Percentiles rank a stretch among this genome's conserved stretches.
phyloP scores from a whole-genome alignment of 1,140 invertebrate species.

The Drosophila grimshawi region DNA sequence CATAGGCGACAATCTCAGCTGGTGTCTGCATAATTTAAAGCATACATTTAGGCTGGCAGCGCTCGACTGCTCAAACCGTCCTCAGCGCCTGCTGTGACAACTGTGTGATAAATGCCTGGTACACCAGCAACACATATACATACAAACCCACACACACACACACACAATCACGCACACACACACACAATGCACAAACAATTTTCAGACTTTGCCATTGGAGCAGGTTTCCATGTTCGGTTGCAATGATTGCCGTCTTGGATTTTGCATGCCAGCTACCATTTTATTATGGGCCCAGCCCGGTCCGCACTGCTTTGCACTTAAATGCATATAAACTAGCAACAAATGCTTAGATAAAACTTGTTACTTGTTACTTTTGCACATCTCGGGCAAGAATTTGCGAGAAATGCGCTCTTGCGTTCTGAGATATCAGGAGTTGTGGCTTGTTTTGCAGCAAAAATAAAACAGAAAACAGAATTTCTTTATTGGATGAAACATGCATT shows the following conservation, averaged over 20 bases:
- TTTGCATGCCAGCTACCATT: slow-evolving; percentile 44
- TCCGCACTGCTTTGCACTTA: slow-evolving; percentile 38
- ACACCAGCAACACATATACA: slow-evolving; percentile 37
- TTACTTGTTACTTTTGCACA: slow-evolving; percentile 69
- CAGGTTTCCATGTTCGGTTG: slow-evolving; percentile 46
- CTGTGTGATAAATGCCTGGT: slow-evolving; percentile 78
- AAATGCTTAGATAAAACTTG: slow-evolving; percentile 80
- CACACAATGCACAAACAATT: slow-evolving; percentile 66
- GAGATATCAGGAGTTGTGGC: slow-evolving; percentile 14
- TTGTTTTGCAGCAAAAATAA: slow-evolving; percentile 36
- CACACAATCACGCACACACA: slow-evolving; percentile 3
- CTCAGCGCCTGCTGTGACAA: slow-evolving; percentile 48
- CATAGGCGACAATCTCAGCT: slow-evolving; percentile 75
- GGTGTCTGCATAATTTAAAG: slow-evolving; percentile 83
- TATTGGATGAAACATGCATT: slow-evolving; percentile 36
- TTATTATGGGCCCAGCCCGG: slow-evolving; percentile 46
- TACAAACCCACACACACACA: slow-evolving; percentile 8
- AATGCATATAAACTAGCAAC: slow-evolving; percentile 69
- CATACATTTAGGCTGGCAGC: slow-evolving; percentile 77
- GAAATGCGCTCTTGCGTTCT: not conserved
- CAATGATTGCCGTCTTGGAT: slow-evolving; percentile 66
- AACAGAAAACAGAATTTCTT: slow-evolving; percentile 31
- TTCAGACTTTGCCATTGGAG: slow-evolving; percentile 51
- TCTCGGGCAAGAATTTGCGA: slow-evolving; percentile 59
- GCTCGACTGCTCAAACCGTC: slow-evolving; percentile 36